These are phyloP conservation scores for Smittia sp. DNA, from an alignment of 2,888 invertebrate genomes.

Conservation along the genomic window DNA sequence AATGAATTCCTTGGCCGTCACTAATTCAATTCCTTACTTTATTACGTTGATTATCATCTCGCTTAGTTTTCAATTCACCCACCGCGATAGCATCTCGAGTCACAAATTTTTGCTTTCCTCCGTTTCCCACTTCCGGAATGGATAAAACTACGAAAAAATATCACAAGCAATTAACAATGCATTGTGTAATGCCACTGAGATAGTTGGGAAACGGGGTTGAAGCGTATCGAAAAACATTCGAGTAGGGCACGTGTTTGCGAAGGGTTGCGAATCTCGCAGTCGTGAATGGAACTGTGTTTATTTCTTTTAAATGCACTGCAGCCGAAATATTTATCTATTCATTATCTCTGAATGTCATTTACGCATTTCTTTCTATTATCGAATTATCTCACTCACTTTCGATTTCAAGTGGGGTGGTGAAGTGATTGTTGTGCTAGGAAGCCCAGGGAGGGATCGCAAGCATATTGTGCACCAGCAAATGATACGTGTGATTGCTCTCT, in stretches of 20 bases:
- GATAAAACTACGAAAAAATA: slow-evolving; percentile 14
- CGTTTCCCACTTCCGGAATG: background rate
- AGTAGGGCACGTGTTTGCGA: slow-evolving; percentile 31
- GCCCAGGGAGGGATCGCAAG: slow-evolving; percentile 6
- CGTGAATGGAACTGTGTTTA: slow-evolving; percentile 10
- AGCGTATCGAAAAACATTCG: background rate
- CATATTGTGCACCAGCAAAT: slow-evolving; percentile 39
- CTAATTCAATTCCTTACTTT: no score
- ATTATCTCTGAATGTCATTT: slow-evolving; percentile 38
- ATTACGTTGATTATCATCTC: no score
- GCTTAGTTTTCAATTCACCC: no score
- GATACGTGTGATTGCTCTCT: slow-evolving; percentile 40
- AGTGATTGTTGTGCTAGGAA: background rate
- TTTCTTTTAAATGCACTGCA: slow-evolving; percentile 32
- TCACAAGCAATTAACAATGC: slow-evolving; percentile 38
- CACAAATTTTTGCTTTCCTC: background rate
- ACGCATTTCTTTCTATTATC: slow-evolving; percentile 40
- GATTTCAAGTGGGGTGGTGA: slow-evolving; percentile 32
- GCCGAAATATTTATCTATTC: slow-evolving; percentile 35
- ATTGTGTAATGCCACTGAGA: slow-evolving; percentile 32
- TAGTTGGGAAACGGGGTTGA: background rate
- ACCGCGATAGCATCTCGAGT: background rate
- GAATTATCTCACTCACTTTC: slow-evolving; percentile 35
- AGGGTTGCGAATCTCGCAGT: slow-evolving; percentile 21
- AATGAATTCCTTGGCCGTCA: no score